Base-by-base conservation (phyloP, 2,113 vertebrate species). In the Noctilio leporinus region DNA sequence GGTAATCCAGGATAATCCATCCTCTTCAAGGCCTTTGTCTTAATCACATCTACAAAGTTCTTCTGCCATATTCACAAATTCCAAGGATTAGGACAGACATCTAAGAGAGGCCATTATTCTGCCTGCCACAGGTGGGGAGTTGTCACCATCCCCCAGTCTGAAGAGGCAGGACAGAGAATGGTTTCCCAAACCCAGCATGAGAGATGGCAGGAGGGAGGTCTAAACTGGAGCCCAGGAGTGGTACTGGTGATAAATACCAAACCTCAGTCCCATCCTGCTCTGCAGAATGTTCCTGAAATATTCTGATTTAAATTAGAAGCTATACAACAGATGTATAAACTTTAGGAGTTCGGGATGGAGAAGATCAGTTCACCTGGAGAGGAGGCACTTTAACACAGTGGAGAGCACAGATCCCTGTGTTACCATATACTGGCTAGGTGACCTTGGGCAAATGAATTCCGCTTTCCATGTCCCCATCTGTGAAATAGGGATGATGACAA, bases 1-100 rank as follows among this genome's bases (percentile, higher is more conserved):
- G 51, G 28, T 17, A 62, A 91, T 38, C 10, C 43, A 53, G 40
- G 38, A 73, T 51, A 49, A 59, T 67, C n/a, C 49, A 28, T 14
- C 80, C 73, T 75, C 53, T 43, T 92, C 78, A 70, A 92, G 51
- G 62, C 35, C 70, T 30, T 64, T 81, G 28, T 76, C 15, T 86
- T 62, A 64, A 28, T 70, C 40, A 59, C 7, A 73, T 8, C 49
- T 53, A 17, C 65, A 64, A 45, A 69, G 33, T 55, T 14, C 45
- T 19, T 69, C 53, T 15, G 49, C 30, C 40, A 62, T 14, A 26
- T 26, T 59, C 30, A 89, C 43, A 65, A n/a, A 6, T 45, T 33
- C 38, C 24, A 28, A 33, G n/a, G 24, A 53, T 49, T 43, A 91
- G 10, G 14, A 57, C 5, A 24, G 17, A 70, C 19, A 28, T 51